Percentiles rank a stretch among this genome's conserved stretches.
Evolutionary conservation across 2,113 vertebrate genomes (phyloP).

Genomic region (Aphyosemion australe): DNA sequence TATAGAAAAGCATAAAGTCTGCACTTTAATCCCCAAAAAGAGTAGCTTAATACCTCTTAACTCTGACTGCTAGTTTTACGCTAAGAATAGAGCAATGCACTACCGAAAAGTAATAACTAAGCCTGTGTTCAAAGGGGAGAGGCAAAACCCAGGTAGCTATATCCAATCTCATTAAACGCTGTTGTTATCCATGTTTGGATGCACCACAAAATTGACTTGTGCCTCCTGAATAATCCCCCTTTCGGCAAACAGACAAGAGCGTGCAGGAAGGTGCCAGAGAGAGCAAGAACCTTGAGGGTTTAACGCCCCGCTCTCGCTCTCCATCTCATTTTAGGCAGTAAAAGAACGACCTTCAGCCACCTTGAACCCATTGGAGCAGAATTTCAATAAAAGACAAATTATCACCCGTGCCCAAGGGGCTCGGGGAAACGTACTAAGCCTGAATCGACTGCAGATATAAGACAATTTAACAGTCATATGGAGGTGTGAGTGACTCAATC

Average conservation of each 20-base stretch:
- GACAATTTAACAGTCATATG: constrained; percentile 73
- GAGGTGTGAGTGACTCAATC: constrained; percentile 78
- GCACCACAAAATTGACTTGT: constrained; percentile 56
- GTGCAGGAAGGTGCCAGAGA: background rate
- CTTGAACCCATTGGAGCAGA: constrained; percentile 72
- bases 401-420: constrained; percentile 61
- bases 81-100: constrained; percentile 22
- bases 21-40: constrained; percentile 24
- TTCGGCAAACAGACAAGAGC: constrained; percentile 23
- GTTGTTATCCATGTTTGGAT: constrained; percentile 67
- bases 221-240: constrained; percentile 40
- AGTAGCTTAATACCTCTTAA: constrained; percentile 27
- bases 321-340: constrained; percentile 50
- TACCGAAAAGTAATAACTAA: constrained; percentile 48
- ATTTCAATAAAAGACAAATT: constrained; percentile 81
- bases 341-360: constrained; percentile 71
- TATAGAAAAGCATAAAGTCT: constrained; percentile 27
- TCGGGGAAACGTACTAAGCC: constrained; percentile 41
- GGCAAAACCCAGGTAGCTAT: constrained; percentile 43
- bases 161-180: constrained; percentile 61
- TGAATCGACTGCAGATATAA: constrained; percentile 57
- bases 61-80: constrained; percentile 20
- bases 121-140: constrained; percentile 21
- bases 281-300: constrained; percentile 41
- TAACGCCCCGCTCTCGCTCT: constrained; percentile 16